Evolutionary conservation across 1,140 invertebrate species (phyloP).

Genomic region (Papilio glaucus): DNA sequence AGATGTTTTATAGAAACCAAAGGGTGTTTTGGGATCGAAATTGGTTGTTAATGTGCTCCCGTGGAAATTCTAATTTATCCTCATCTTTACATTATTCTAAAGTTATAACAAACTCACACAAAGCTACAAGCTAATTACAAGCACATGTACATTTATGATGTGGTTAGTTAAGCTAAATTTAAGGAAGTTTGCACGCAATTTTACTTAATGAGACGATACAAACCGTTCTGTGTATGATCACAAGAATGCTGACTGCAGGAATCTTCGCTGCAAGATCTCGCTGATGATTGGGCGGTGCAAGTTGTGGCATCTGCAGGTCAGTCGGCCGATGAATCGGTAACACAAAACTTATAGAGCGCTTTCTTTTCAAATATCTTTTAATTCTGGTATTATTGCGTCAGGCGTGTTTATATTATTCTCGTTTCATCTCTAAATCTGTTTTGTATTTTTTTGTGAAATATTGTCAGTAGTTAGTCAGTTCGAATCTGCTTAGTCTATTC

Average conservation of each 20-base stretch:
- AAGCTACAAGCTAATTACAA: not conserved
- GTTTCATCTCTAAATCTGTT: not conserved
- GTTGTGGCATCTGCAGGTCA: conserved; percentile 67
- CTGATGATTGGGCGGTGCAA: conserved; percentile 53
- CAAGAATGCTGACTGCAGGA: conserved; percentile 68
- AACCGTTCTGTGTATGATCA: conserved; percentile 71
- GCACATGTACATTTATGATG: not conserved
- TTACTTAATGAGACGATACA: conserved; percentile 49
- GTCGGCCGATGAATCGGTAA: conserved; percentile 23
- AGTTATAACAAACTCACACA: not conserved
- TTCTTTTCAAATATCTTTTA: not conserved
- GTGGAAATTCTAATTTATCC: conserved; percentile 5
- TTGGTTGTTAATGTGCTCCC: no score
- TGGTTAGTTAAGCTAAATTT: conserved; percentile 20
- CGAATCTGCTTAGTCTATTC: not conserved
- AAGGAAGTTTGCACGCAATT: conserved; percentile 27
- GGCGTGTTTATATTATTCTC: not conserved
- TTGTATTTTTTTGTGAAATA: not conserved
- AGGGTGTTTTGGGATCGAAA: no score
- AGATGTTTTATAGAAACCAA: no score
- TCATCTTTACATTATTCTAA: not conserved
- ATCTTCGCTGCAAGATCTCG: conserved; percentile 67
- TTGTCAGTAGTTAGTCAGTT: no score
- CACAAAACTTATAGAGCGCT: conserved; percentile 22
- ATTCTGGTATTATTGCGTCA: not conserved